Evolutionary conservation across 2,888 invertebrate species (phyloP).

Genomic region (Homarus gammarus): DNA sequence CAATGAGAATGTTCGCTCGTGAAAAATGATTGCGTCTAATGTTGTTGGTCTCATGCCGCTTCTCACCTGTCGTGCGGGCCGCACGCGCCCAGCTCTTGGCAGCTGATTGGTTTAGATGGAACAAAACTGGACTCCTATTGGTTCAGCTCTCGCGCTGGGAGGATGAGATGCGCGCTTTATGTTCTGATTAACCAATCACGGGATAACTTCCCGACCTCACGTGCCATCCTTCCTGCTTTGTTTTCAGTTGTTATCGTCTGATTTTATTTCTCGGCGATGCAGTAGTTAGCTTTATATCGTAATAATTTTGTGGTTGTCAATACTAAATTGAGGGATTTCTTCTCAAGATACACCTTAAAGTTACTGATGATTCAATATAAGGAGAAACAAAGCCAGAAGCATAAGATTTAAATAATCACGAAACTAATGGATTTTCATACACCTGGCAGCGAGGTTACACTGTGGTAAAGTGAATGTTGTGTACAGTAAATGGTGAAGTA

Average conservation of each 20-base stretch:
- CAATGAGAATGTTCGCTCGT: background rate
- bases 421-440: background rate
- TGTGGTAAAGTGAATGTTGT: conserved; percentile 23
- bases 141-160: conserved; percentile 54
- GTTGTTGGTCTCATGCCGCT: conserved; percentile 45
- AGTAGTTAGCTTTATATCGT: background rate
- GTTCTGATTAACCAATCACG: conserved; percentile 71
- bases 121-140: conserved; percentile 17
- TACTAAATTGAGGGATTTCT: no score
- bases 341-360: no score
- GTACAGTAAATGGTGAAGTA: conserved; percentile 40
- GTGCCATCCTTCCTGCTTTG: conserved; percentile 44
- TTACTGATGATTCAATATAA: no score
- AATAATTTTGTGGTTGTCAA: conserved; percentile 2
- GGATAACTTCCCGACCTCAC: conserved; percentile 56
- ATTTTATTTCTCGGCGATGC: background rate
- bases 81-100: conserved; percentile 52
- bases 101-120: conserved; percentile 45
- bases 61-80: conserved; percentile 63
- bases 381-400: background rate
- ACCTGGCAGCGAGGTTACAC: background rate
- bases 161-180: conserved; percentile 63
- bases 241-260: conserved; percentile 21
- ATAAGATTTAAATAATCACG: background rate
- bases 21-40: conserved; percentile 36